These are phyloP conservation scores for Liasis olivaceus DNA, from an alignment of 2,797 vertebrate species.

Conservation along the genomic window DNA sequence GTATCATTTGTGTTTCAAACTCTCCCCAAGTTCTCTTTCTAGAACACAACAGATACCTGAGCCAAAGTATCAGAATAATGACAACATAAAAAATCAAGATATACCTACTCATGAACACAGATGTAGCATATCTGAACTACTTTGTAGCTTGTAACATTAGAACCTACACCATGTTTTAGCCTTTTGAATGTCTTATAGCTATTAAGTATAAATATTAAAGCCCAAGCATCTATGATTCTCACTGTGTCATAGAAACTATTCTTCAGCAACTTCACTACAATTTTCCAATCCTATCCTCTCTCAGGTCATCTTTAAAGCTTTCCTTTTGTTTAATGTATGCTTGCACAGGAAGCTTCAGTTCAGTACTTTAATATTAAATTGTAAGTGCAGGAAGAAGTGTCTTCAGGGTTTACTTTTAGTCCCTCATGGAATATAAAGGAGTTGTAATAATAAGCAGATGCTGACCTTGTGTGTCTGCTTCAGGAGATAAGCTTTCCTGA, in stretches of 20 bases:
- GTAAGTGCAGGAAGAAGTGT: neutral
- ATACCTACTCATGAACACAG: neutral
- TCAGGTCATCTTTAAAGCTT: neutral
- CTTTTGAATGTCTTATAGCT: neutral
- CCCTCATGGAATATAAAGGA: constrained; percentile 6
- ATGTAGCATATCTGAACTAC: neutral
- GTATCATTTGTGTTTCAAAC: too few relatives aligned
- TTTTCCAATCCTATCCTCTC: neutral
- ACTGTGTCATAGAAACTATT: neutral
- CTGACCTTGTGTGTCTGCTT: constrained; percentile 9
- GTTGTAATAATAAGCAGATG: constrained; percentile 2
- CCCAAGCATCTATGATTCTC: neutral
- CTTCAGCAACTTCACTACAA: neutral
- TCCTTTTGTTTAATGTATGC: neutral
- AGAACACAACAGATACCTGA: neutral
- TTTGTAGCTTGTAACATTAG: neutral
- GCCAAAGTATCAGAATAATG: neutral
- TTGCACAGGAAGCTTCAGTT: neutral
- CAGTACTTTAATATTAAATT: constrained; percentile 7
- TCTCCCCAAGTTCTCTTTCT: too few relatives aligned
- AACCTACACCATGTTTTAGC: neutral
- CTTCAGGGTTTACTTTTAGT: constrained; percentile 8
- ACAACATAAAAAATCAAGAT: neutral
- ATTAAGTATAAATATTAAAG: neutral
- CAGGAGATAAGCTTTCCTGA: constrained; percentile 1